Conservation (phyloP, 2,113 vertebrate species). For the Balaenoptera acutorostrata region DNA sequence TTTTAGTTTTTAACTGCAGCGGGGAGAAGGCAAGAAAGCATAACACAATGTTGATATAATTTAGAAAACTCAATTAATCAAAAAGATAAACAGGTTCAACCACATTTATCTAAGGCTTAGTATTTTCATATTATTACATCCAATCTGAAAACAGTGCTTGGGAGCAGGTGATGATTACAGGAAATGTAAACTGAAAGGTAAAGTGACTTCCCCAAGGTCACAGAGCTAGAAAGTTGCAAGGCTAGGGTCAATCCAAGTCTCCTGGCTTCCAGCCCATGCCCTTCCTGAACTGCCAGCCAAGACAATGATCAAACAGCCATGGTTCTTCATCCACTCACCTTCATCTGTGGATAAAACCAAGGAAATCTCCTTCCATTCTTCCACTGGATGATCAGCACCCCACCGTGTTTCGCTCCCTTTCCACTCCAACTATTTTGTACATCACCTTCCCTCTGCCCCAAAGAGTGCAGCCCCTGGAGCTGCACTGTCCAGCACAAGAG, state of each 20-base stretch:
- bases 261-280: not conserved
- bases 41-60: not conserved
- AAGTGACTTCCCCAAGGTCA: not conserved
- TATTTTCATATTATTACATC: not conserved
- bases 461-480: not conserved
- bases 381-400: not conserved
- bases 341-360: not conserved
- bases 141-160: not conserved
- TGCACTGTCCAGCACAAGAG: fast-evolving
- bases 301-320: not conserved
- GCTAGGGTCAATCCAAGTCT: not conserved
- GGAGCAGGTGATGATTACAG: not conserved
- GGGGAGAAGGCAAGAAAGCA: not conserved
- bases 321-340: fast-evolving
- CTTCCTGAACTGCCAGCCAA: not conserved
- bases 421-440: not conserved
- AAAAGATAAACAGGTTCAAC: not conserved
- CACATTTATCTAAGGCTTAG: not conserved
- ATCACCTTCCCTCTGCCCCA: fast-evolving
- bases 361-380: not conserved
- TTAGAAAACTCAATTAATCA: not conserved
- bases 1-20: not conserved
- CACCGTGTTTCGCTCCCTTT: not conserved
- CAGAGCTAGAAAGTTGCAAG: not conserved
- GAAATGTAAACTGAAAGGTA: not conserved